phyloP scores from a whole-genome alignment of 2,797 vertebrate genomes.

The Notolepis coatsorum region DNA sequence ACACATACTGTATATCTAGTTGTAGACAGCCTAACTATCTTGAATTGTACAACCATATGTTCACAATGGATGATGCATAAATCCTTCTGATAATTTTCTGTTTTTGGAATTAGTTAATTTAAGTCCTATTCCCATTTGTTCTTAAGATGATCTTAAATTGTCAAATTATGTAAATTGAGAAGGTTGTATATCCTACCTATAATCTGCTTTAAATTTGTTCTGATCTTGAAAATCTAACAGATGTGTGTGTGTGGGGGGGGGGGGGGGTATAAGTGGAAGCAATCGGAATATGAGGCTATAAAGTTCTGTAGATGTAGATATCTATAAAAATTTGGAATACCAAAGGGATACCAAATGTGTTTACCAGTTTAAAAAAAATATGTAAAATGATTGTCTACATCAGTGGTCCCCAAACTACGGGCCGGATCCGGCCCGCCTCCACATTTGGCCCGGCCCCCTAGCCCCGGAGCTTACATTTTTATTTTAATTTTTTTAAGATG shows the following conservation, averaged over 20 bases:
- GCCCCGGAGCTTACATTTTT: no score
- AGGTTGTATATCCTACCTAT: background rate
- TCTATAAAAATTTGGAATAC: background rate
- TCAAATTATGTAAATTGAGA: background rate
- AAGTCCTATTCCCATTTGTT: conserved; percentile 8
- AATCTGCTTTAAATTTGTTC: background rate
- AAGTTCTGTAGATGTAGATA: background rate
- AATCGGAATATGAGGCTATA: background rate
- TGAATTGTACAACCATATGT: conserved; percentile 14
- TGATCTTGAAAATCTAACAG: background rate
- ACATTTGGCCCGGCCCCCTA: no score
- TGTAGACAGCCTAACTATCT: conserved; percentile 6
- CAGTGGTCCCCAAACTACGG: no score
- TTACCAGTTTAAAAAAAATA: background rate
- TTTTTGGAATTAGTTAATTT: background rate
- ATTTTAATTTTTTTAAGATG: no score
- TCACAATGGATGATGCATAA: conserved; percentile 8
- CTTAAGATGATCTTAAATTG: background rate
- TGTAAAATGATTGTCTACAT: background rate
- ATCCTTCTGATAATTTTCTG: conserved; percentile 6
- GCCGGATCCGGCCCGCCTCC: no score
- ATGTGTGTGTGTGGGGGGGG: no score
- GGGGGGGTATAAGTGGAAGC: no score
- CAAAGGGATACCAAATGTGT: background rate
- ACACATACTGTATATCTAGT: no score